Evolutionary conservation across 2,113 vertebrate species (phyloP), one percentile per base, ranked within the genome.

Genomic region (Hassar affinis): DNA sequence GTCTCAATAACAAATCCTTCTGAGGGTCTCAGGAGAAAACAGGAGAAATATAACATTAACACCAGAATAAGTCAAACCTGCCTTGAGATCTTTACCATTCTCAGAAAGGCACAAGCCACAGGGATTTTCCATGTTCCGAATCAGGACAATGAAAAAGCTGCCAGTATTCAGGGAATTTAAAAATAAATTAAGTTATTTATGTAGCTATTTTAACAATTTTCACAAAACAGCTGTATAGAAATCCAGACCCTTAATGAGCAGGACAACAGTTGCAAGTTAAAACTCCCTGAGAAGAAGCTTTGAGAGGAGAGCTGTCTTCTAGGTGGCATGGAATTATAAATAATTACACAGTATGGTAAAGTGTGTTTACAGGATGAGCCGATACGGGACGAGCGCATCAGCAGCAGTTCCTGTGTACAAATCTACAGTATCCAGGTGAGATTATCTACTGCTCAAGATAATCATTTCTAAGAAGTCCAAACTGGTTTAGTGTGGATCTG

Each of bases 41-140:
- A 7, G 15, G 15, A 62, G 27, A 54, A 27, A 45, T 17, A n/a
- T 4, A 77, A 59, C 20, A 20, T 33, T 57, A 4, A 6, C 62
- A 25, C 14, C 30, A 47, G 61, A 52, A 78, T 52, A 77, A 49
- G 71, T 20, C 64, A 80, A 45, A 14, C 22, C 15, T 42, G 52
- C 62, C 64, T 33, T 27, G 14, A 59, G 38, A 64, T 69, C 25
- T 30, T 27, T 18, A 61, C 38, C 8, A 35, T 18, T 80, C 15
- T 80, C 38, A 77, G 71, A 81, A 64, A 78, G 69, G 30, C 35
- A n/a, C 14, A 52, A 49, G 80, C 49, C 79, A 62, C 84, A 80
- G 74, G 64, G 84, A 79, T 84, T 89, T 86, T 80, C 81, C 80
- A 12, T 10, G 30, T 35, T 57, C 54, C 35, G 6, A 49, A 27